Evolutionary conservation across 1,140 invertebrate species (phyloP), one percentile per base, ranked within the genome.

Genomic region (Cyphomyrmex costatus): DNA sequence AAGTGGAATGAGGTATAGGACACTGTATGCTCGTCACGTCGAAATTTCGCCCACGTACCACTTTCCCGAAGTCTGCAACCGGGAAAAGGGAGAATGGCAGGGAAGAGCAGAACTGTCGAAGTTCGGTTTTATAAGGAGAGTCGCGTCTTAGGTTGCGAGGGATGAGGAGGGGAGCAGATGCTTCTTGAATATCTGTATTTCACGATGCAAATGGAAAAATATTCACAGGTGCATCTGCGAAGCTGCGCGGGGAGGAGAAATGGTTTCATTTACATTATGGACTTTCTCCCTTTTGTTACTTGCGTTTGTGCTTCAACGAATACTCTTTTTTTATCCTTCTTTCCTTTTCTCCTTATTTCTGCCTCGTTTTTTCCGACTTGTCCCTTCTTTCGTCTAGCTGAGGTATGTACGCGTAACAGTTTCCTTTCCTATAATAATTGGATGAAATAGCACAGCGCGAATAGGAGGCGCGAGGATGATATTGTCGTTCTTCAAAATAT

Each of bases 1-100:
- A 61, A 49, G 27, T 16, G 83, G 21, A 46, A 73, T 73, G 19
- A 27, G 58, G 30, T 76, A 58, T 53, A 78, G 80, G 85, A 74
- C 87, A 86, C 87, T 90, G 87, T 86, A 91, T 91, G 90, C 89
- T 70, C 87, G 89, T 91, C 90, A 91, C 90, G 90, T 91, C 53
- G 83, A 91, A 91, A 91, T 91, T 91, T 91, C 86, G 88, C 84
- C 86, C 91, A 89, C 91, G 91, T 91, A 91, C 90, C 88, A 91
- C 91, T 91, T 91, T 90, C 79, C 73, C 90, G 80, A 91, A 91
- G 90, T 91, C 91, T 91, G 84, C 71, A 46, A 76, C 65, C 82
- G 79, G 85, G 86, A 88, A 88, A 90, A 88, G 86, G 88, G 80
- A 90, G 86, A 90, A 90, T 85, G 84, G 74, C n/a, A 78, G 78